Conservation (phyloP, 2,113 vertebrate genomes). For the Burhinus bistriatus region DNA sequence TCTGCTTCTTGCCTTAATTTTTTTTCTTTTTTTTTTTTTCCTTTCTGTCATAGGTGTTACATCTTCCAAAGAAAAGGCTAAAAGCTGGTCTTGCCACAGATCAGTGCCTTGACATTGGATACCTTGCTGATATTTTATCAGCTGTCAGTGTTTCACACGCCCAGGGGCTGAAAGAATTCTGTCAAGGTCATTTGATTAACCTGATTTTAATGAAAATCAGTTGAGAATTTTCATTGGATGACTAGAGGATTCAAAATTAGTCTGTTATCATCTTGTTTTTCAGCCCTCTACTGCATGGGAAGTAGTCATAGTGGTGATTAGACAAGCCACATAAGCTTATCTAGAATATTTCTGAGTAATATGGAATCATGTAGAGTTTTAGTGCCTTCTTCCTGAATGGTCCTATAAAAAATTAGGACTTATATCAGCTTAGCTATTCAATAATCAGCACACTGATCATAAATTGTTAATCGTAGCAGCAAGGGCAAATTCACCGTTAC, state of each 20-base stretch:
- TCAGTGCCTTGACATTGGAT: background rate
- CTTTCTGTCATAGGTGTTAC: background rate
- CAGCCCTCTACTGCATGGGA: background rate
- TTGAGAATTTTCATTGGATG: background rate
- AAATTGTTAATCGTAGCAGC: background rate
- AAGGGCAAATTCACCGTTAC: background rate
- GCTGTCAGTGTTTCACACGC: background rate
- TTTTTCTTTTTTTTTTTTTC: background rate
- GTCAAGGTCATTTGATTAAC: background rate
- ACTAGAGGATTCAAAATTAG: background rate
- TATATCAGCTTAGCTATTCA: background rate
- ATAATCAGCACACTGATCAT: background rate
- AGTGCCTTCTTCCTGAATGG: background rate
- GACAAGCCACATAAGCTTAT: background rate
- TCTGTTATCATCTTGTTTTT: background rate
- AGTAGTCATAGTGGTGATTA: background rate
- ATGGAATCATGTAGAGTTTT: background rate
- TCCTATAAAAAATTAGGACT: background rate
- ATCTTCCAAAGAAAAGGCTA: background rate
- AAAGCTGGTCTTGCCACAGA: background rate
- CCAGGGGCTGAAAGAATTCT: background rate
- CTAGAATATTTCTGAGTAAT: background rate
- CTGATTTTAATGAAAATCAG: background rate
- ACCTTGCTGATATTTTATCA: background rate
- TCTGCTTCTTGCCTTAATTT: background rate